Evolutionary conservation across 2,888 invertebrate genomes (phyloP), one percentile per base, ranked within the genome.

Genomic region (Dynastes maya): DNA sequence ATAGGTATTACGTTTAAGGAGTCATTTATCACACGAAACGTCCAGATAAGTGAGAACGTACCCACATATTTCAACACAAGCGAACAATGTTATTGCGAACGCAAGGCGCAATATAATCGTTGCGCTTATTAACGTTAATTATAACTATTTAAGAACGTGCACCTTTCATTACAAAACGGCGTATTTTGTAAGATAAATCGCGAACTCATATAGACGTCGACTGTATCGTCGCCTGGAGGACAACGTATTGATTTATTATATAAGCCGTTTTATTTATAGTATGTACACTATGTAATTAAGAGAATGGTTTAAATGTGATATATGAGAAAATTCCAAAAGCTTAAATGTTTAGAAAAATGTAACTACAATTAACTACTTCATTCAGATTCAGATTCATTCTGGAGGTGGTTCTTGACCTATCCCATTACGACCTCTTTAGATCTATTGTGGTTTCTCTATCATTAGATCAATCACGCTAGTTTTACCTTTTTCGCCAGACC

Each of bases 121-220:
- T 32, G 11, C 13, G 22, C 16, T 67, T 40, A 68, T 68, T 51
- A 68, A 29, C 45, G 71, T 8, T 71, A 71, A 71, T 71, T 71
- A 49, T 9, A 29, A 53, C 53, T 71, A 71, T 55, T 71, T 71
- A 71, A 2, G 29, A 53, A 9, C 53, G 13, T 11, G 71, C 45
- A 13, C 13, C 45, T 22, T 68, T 32, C 49, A 68, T 45, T 45
- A 16, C 16, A 45, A 49, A 70, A 13, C 45, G 22, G n/a, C 49
- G 22, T 45, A 8, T 71, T 63, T 71, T 51, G 71, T 27, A 71
- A 71, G 51, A 71, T 49, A 45, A 45, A 9, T 45, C 45, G 45
- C 45, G 45, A 11, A 11, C 68, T 6, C 9, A 16, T 64, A 64
- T 67, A 67, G 11, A 29, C 45, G 9, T 11, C 45, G 45, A 45